Evolutionary conservation across 2,888 invertebrate species (phyloP), one percentile per base, ranked within the genome.

Genomic region (Choreutis nemorana): DNA sequence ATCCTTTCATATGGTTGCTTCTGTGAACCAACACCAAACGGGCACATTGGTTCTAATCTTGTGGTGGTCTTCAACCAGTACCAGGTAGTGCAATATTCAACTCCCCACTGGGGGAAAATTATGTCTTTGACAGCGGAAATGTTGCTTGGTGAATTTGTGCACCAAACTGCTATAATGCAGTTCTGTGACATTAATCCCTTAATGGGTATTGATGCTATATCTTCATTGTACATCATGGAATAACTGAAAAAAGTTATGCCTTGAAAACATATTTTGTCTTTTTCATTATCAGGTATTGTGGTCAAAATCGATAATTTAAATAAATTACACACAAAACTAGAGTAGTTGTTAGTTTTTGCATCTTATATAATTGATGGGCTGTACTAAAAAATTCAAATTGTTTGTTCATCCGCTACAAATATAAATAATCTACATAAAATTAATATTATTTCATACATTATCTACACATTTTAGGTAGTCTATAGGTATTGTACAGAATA

Each of bases 1-100:
- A 97, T 63, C 45, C 87, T 82, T 66, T 97, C 97, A 62, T 87
- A 97, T 0, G 97, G 96, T 50, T 94, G 93, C 57, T 97, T 97
- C 29, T 85, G 84, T 37, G 81, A 79, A 1, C 83, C 83, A 16
- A 70, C 59, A 8, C 84, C 78, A 54, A 92, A 87, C 10, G 83
- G 71, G 51, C 87, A 87, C 23, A 94, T 71, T 1, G 88, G 83
- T 30, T 85, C 72, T 13, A 91, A 86, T 31, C 72, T 65, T 28
- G 73, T 82, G 1, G 92, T 91, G 4, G 91, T 79, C 84, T 96
- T 96, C 9, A 96, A 51, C 97, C 97, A 97, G 48, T 86, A 89
- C 88, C 95, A 91, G 38, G 85, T 88, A 1, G 89, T 84, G 4
- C 87, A 41, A 48, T 85, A 83, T 25, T 81, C 66, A 0, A 96